Conservation (phyloP, 1,140 invertebrate species). For the Ceratosolen solmsi region DNA sequence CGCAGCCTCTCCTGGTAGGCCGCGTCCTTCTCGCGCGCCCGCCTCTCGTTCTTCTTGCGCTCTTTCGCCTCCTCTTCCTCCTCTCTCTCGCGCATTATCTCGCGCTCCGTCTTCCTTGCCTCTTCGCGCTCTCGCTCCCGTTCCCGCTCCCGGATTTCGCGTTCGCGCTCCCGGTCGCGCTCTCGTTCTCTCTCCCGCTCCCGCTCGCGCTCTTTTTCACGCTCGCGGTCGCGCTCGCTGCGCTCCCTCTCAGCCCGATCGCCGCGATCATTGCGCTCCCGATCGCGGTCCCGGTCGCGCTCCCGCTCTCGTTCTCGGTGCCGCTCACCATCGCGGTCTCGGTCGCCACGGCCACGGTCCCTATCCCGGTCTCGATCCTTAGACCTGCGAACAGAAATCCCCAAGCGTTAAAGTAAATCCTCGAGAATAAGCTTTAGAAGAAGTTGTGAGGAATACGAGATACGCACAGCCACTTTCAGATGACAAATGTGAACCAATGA, state of each 20-base stretch:
- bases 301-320: constrained; percentile 56
- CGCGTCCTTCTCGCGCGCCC: constrained; percentile 93
- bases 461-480: too few species aligned
- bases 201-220: constrained; percentile 58
- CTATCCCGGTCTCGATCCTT: constrained; percentile 53
- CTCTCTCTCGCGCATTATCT: constrained; percentile 84
- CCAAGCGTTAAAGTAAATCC: too few species aligned
- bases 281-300: constrained; percentile 49
- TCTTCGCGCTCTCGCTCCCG: constrained; percentile 71
- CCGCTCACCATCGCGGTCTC: constrained; percentile 60
- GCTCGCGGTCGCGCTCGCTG: constrained; percentile 68
- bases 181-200: constrained; percentile 57
- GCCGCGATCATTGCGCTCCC: constrained; percentile 11
- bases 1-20: constrained; percentile 90
- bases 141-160: constrained; percentile 63
- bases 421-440: too few species aligned
- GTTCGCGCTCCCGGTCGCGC: constrained; percentile 56
- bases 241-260: constrained; percentile 60
- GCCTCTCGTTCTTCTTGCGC: constrained; percentile 90
- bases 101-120: constrained; percentile 76
- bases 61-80: constrained; percentile 94
- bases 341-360: constrained; percentile 70
- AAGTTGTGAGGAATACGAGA: too few species aligned
- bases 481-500: too few species aligned
- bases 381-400: constrained; percentile 36